Base-by-base conservation (phyloP, 2,113 vertebrate genomes). In the Protobothrops mucrosquamatus region DNA sequence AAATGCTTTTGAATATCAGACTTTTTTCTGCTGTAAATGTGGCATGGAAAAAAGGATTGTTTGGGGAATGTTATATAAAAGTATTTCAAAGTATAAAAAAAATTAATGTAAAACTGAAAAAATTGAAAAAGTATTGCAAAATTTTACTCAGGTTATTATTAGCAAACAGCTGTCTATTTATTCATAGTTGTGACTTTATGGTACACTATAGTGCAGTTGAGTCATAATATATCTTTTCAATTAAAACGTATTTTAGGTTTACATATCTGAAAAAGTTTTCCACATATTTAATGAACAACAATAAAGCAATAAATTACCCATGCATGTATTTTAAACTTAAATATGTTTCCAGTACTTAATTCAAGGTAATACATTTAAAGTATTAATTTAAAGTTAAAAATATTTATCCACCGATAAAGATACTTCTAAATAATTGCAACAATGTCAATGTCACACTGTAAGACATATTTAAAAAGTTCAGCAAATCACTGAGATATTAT, bases 81-180 rank as follows among this genome's bases (percentile, higher is more conserved):
- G 48, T 90, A 39, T 90, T 93, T 96, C 90, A 90, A 64, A 26
- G 34, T 93, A 74, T 4, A 69, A 14, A 69, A 69, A 57, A 61
- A 69, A 34, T 34, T 34, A 69, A 69, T 2, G 64, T 69, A 6
- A n/a, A 69, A 69, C 15, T n/a, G 12, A 34, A 69, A 69, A 69
- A 11, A 69, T 69, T 69, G 12, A 69, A 94, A 86, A 89, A 81
- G 57, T 89, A 43, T 90, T 93, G 96, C 90, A 91, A 64, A 29
- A 51, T 54, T 26, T 8, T 39, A 23, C 39, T 52, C 89, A 61
- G 9, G 39, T 90, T 95, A 94, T 94, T 94, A 94, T 96, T 96
- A 96, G 94, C 69, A 96, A 93, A 61, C 88, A 95, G 94, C 91
- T 96, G 94, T 94, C 95, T 69, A 91, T 92, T 95, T 94, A 4